Evolutionary conservation across 2,113 vertebrate genomes (phyloP).

Genomic region (Chaetura pelagica): DNA sequence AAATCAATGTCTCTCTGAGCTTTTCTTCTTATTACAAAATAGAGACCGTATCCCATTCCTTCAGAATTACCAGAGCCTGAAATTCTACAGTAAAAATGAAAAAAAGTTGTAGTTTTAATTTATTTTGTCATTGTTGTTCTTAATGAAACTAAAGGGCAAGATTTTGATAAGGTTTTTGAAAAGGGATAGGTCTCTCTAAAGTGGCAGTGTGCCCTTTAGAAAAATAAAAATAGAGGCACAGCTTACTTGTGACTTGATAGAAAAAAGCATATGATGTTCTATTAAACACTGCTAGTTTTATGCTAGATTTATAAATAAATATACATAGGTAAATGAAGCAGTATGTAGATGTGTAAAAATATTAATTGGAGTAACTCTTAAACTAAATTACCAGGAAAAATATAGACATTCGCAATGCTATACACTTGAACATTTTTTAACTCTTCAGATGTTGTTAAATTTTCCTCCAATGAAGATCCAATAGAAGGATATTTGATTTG

Average conservation of each 20-base stretch:
- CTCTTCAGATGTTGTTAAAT: not conserved
- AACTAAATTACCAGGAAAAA: not conserved
- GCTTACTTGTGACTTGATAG: conserved; percentile 85
- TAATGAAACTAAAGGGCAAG: not conserved
- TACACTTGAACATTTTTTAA: not conserved
- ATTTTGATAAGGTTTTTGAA: conserved; percentile 18
- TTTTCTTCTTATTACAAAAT: conserved; percentile 42
- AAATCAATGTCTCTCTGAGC: conserved; percentile 41
- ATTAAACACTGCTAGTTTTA: not conserved
- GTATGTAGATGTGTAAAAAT: not conserved
- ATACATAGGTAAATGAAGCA: not conserved
- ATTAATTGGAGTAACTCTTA: not conserved
- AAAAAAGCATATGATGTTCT: not conserved
- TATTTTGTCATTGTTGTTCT: not conserved
- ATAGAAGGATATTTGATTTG: not conserved
- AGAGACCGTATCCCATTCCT: conserved; percentile 78
- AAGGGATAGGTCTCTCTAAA: conserved; percentile 79
- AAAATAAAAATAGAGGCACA: conserved; percentile 73
- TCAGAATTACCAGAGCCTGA: conserved; percentile 22
- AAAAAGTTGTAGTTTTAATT: not conserved
- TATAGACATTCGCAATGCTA: not conserved
- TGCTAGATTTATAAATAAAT: not conserved
- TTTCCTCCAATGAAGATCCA: not conserved
- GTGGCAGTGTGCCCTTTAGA: conserved; percentile 71
- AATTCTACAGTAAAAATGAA: not conserved